Evolutionary conservation across 2,797 vertebrate genomes (phyloP).

Genomic region (Danio aesculapii): DNA sequence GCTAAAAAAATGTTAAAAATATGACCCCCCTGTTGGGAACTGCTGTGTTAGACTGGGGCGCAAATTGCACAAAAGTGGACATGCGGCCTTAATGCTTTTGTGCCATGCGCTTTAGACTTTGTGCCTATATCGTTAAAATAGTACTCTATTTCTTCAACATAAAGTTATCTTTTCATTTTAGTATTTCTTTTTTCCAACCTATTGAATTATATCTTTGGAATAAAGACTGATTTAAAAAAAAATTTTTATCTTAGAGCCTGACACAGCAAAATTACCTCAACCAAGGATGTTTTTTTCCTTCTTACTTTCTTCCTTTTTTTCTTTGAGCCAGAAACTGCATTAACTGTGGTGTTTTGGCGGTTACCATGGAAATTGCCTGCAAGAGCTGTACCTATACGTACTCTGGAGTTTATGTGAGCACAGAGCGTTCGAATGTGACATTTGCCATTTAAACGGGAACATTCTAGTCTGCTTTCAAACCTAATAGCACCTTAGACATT

Average conservation of each 20-base stretch:
- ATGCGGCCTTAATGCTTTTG: too few relatives aligned
- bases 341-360: neutral
- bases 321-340: neutral
- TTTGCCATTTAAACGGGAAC: conserved; percentile 1
- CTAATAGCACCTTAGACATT: conserved; percentile 34
- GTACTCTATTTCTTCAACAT: neutral
- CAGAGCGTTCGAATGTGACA: neutral
- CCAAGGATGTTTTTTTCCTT: neutral
- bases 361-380: conserved; percentile 8
- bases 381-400: neutral
- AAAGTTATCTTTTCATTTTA: neutral
- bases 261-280: neutral
- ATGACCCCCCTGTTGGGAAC: too few relatives aligned
- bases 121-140: too few relatives aligned
- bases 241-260: neutral
- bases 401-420: neutral
- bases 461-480: neutral
- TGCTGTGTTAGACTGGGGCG: too few relatives aligned
- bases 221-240: too few relatives aligned
- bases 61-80: too few relatives aligned
- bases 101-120: too few relatives aligned
- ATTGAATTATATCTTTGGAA: too few relatives aligned
- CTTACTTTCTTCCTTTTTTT: neutral
- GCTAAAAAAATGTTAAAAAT: too few relatives aligned
- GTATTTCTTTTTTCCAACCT: too few relatives aligned